Percentiles rank a stretch among this genome's conserved stretches.
These are phyloP conservation scores for Rhineura floridana DNA, from an alignment of 2,113 vertebrate genomes.

Conservation along the genomic window DNA sequence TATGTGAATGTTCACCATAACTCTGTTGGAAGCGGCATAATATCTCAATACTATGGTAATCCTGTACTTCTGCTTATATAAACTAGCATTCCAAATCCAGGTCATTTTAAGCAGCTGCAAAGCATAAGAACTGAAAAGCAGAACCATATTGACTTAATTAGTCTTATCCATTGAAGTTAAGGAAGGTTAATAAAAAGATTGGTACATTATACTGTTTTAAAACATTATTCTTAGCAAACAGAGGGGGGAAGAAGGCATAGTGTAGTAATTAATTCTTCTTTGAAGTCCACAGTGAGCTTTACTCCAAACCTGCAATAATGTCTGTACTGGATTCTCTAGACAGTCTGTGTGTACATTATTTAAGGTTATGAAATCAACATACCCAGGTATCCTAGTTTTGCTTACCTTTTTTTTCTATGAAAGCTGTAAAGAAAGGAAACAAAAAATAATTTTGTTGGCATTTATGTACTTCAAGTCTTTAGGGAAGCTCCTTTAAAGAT, in stretches of 20 bases:
- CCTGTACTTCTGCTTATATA: constrained; percentile 32
- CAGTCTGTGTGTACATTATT: neutral
- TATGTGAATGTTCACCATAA: neutral
- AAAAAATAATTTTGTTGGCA: constrained; percentile 16
- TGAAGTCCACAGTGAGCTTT: constrained; percentile 22
- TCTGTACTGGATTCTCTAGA: constrained; percentile 17
- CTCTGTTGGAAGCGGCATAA: neutral
- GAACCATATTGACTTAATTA: constrained; percentile 48
- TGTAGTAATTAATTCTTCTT: constrained; percentile 25
- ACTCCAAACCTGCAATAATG: constrained; percentile 17
- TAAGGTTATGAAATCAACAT: neutral
- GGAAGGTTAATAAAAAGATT: constrained; percentile 40
- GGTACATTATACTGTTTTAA: constrained; percentile 34
- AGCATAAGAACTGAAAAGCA: constrained; percentile 13
- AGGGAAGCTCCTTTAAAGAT: neutral
- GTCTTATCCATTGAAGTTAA: constrained; percentile 13
- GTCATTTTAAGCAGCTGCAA: constrained; percentile 33
- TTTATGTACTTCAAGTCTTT: neutral
- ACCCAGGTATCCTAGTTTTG: neutral
- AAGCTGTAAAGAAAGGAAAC: constrained; percentile 14
- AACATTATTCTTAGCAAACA: constrained; percentile 40
- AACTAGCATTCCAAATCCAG: neutral
- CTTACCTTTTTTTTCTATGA: neutral
- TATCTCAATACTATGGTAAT: neutral
- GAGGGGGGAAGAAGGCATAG: constrained; percentile 16